Percentiles rank a stretch among this genome's conserved stretches.
Conservation (phyloP, 2,113 vertebrate genomes). For the Myanophis thanlyinensis region DNA sequence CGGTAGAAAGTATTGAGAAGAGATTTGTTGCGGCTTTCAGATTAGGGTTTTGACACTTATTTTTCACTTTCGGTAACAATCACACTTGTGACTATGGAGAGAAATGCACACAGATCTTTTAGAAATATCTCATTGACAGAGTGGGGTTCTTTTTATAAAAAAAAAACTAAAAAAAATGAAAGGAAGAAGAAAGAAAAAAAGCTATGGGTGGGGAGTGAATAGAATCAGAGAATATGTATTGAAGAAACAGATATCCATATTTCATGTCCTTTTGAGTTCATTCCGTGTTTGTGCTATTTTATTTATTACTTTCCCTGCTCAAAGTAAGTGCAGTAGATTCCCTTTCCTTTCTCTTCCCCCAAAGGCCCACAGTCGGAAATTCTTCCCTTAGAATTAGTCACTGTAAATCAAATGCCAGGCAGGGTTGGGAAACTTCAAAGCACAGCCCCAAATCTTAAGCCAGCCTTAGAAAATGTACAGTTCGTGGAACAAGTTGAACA, state of each 20-base stretch:
- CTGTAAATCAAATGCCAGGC: conserved; percentile 61
- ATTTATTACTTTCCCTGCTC: conserved; percentile 59
- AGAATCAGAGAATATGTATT: not conserved
- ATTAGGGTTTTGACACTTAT: conserved; percentile 58
- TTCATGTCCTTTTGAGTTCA: conserved; percentile 43
- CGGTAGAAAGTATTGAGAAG: conserved; percentile 51
- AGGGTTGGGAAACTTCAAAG: conserved; percentile 27
- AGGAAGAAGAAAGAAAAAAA: conserved; percentile 25
- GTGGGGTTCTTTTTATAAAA: conserved; percentile 30
- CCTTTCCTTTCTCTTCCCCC: conserved; percentile 52
- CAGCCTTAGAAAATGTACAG: conserved; percentile 51
- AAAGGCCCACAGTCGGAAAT: conserved; percentile 58
- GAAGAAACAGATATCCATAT: conserved; percentile 25
- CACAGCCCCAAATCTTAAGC: conserved; percentile 52
- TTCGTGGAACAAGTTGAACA: conserved; percentile 35
- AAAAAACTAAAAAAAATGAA: too few relatives aligned
- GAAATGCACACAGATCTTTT: conserved; percentile 62
- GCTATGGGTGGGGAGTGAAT: conserved; percentile 29
- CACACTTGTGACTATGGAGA: conserved; percentile 51
- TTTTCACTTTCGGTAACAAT: conserved; percentile 62
- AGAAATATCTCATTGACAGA: conserved; percentile 46
- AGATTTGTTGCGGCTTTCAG: conserved; percentile 46
- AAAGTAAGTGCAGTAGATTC: conserved; percentile 61
- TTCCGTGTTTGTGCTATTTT: conserved; percentile 53
- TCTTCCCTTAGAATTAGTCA: conserved; percentile 53